Evolutionary conservation across 1,140 invertebrate genomes (phyloP).

Genomic region (Colletes gigas): DNA sequence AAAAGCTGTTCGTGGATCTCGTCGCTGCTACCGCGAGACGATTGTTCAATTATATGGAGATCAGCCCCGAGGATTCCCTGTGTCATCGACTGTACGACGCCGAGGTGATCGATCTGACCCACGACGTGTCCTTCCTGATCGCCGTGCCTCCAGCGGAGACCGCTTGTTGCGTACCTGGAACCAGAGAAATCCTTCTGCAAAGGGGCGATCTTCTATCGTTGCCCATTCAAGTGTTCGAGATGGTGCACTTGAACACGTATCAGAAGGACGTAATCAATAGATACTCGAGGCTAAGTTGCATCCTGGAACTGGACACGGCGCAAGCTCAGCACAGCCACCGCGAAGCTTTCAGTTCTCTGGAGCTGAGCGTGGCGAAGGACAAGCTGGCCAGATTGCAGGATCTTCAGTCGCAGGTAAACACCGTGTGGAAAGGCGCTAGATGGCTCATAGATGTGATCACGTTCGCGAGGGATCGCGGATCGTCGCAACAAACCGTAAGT

Average conservation of each 20-base stretch:
- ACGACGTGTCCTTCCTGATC: conserved; percentile 93
- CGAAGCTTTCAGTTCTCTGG: conserved; percentile 95
- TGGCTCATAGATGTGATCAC: conserved; percentile 98
- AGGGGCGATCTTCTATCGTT: conserved; percentile 90
- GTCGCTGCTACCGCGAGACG: conserved; percentile 86
- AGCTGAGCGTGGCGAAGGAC: conserved; percentile 92
- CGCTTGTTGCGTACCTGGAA: conserved; percentile 94
- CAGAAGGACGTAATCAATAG: conserved; percentile 92
- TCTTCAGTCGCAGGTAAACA: conserved; percentile 90
- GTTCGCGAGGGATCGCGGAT: conserved; percentile 91
- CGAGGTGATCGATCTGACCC: conserved; percentile 94
- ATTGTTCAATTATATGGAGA: conserved; percentile 90
- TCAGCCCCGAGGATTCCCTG: conserved; percentile 85
- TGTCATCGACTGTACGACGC: conserved; percentile 92
- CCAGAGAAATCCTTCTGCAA: conserved; percentile 90
- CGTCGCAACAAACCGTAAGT: conserved; percentile 71
- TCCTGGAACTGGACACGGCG: conserved; percentile 94
- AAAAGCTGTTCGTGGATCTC: conserved; percentile 89
- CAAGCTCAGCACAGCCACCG: conserved; percentile 95
- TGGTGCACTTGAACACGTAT: conserved; percentile 96
- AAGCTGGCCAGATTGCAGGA: conserved; percentile 90
- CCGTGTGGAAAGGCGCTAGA: conserved; percentile 94
- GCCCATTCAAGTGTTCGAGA: conserved; percentile 95
- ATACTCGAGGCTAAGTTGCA: conserved; percentile 94
- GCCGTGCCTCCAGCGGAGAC: conserved; percentile 94